Evolutionary conservation across 1,140 invertebrate species (phyloP), one percentile per base, ranked within the genome.

Genomic region (Apocrypta bakeri): DNA sequence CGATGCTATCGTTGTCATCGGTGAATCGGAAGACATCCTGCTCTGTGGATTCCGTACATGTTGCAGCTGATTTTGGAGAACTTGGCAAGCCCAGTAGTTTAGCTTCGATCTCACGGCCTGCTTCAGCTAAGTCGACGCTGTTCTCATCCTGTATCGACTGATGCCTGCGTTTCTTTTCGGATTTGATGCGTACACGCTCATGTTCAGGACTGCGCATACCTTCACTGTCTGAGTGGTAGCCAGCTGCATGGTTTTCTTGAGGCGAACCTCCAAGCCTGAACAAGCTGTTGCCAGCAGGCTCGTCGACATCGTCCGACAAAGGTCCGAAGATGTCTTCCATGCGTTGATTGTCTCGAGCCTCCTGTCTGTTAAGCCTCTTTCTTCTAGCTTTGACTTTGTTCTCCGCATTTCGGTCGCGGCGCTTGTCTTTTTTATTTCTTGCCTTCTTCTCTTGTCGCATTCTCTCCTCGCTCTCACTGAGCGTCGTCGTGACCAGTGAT

Each of bases 311-410:
- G 84, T 97, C 97, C 0, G 96, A 97, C 37, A 97, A 92, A 1
- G 96, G 95, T 4, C 96, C 96, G 90, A 97, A 97, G 79, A 97
- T 97, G 86, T 97, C 96, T 90, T 97, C 96, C 95, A 97, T 96
- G 88, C 96, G 95, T 64, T 96, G 91, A 27, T 89, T 91, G 37
- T 92, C 91, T 17, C 91, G 87, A 0, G 87, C 89, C 31, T 92
- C 91, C 66, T 92, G 91, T 93, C 85, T 92, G 71, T 92, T 92
- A 0, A 92, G 86, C 82, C 89, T 88, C 81, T 94, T 95, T 83
- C 91, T 92, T 89, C 92, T 93, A 12, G 93, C 92, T 80, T 94
- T 92, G 0, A 87, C 93, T 76, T 94, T 94, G 21, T 93, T 93
- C 12, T 95, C 95, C 2, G 83, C 27, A 73, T 94, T 95, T 9